Percentiles rank a stretch among this genome's conserved stretches.
Evolutionary conservation across 2,113 vertebrate genomes (phyloP).

Genomic region (Ctenodactylus gundi): DNA sequence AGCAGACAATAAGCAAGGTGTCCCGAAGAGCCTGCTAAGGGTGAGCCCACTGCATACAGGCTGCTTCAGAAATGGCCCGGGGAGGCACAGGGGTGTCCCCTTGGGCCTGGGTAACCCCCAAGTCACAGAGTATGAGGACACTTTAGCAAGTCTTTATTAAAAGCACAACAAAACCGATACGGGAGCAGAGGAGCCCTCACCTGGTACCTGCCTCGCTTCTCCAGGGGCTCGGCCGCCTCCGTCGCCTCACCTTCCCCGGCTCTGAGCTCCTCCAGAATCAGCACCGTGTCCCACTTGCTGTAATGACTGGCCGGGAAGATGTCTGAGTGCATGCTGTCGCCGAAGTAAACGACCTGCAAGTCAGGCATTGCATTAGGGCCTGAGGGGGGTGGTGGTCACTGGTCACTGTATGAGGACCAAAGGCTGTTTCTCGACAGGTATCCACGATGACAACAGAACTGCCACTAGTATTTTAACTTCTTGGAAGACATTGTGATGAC

Average conservation of each 20-base stretch:
- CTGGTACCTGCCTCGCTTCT: conserved; percentile 96
- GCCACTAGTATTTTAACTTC: not conserved
- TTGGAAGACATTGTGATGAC: not conserved
- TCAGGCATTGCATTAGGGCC: conserved; percentile 57
- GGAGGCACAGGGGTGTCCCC: not conserved
- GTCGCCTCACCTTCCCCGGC: conserved; percentile 83
- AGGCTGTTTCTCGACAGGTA: not conserved
- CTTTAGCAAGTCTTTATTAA: not conserved
- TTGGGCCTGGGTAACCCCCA: not conserved
- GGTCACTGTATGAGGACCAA: not conserved
- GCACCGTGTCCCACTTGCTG: conserved; percentile 95
- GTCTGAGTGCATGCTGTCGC: conserved; percentile 98
- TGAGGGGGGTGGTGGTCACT: conserved; percentile 7
- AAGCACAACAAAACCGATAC: too few relatives aligned
- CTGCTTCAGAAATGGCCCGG: not conserved
- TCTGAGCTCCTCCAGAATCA: conserved; percentile 95
- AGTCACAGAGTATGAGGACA: not conserved
- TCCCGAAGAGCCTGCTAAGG: not conserved
- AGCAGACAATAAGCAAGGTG: not conserved
- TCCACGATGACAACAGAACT: not conserved
- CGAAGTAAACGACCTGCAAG: conserved; percentile 94
- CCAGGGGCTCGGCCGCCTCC: conserved; percentile 87
- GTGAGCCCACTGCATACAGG: not conserved
- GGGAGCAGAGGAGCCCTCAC: conserved; percentile 82
- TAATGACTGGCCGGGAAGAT: conserved; percentile 94